These are phyloP conservation scores for Zaprionus obscuricornis DNA, from an alignment of 2,888 invertebrate species.

Conservation along the genomic window DNA sequence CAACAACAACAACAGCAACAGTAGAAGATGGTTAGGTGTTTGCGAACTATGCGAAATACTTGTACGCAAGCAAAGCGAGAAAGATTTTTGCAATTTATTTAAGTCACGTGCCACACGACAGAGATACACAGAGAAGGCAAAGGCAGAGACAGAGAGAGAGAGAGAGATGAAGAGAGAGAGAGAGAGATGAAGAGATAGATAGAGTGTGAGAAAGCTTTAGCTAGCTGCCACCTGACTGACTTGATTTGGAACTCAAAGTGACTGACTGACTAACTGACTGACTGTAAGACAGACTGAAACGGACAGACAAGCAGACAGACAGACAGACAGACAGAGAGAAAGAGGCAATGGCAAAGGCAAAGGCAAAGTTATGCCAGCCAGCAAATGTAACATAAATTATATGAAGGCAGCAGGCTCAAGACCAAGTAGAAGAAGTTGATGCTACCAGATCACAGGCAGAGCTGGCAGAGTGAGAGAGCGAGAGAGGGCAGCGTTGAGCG, in stretches of 20 bases:
- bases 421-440: too few species aligned
- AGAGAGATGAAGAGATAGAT: too few species aligned
- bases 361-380: constrained; percentile 71
- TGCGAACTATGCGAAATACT: constrained; percentile 68
- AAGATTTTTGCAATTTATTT: constrained; percentile 78
- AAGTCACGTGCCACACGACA: constrained; percentile 70
- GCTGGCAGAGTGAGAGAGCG: too few species aligned
- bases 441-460: constrained; percentile 47
- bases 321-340: not conserved
- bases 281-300: constrained; percentile 36
- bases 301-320: not conserved
- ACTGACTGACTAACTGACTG: constrained; percentile 60
- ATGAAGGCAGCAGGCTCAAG: constrained; percentile 67
- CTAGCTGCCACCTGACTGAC: constrained; percentile 45
- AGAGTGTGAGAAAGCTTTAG: constrained; percentile 10
- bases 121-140: not conserved
- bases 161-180: constrained; percentile 13
- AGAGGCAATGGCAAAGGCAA: constrained; percentile 37
- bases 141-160: constrained; percentile 6
- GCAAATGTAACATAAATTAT: constrained; percentile 76
- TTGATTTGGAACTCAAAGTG: constrained; percentile 75
- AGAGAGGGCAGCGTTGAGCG: not conserved
- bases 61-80: constrained; percentile 61
- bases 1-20: too few species aligned
- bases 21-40: too few species aligned